These are phyloP conservation scores for Papilio glaucus DNA, from an alignment of 1,140 invertebrate species.

Conservation along the genomic window DNA sequence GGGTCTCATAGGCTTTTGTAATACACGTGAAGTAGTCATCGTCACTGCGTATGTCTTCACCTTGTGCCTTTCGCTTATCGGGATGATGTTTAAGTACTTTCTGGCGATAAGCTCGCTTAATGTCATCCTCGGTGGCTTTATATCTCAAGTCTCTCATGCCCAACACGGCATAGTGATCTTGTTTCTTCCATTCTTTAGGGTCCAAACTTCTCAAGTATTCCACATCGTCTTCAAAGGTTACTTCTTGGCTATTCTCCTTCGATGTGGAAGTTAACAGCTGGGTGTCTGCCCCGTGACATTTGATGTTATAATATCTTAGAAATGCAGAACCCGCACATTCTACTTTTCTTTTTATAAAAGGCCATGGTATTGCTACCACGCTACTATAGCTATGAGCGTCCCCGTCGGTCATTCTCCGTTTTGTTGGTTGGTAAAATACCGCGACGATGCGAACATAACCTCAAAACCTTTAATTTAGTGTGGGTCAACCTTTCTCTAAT, in stretches of 20 bases:
- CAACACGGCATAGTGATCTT: conserved; percentile 98
- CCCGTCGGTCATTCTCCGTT: conserved; percentile 70
- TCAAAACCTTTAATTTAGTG: conserved; percentile 50
- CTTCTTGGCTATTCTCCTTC: conserved; percentile 85
- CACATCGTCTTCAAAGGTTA: conserved; percentile 91
- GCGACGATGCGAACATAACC: conserved; percentile 74
- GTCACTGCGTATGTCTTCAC: conserved; percentile 92
- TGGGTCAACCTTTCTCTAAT: conserved; percentile 7
- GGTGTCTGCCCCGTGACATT: conserved; percentile 76
- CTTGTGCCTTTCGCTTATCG: conserved; percentile 95
- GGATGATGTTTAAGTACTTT: conserved; percentile 98
- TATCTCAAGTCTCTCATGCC: conserved; percentile 91
- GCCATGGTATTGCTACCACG: conserved; percentile 63
- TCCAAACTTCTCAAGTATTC: conserved; percentile 94
- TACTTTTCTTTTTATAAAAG: conserved; percentile 68
- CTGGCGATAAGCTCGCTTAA: conserved; percentile 95
- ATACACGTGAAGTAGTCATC: conserved; percentile 99
- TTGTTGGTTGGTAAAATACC: conserved; percentile 58
- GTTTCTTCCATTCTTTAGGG: conserved; percentile 98
- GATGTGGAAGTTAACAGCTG: conserved; percentile 67
- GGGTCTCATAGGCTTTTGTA: conserved; percentile 93
- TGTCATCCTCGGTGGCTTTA: conserved; percentile 94
- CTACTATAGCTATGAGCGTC: conserved; percentile 55
- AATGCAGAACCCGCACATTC: conserved; percentile 76
- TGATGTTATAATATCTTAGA: conserved; percentile 75